Evolutionary conservation across 35 echinoderm and acorn worm species (phyloP).

Genomic region (Apostichopus parvimensis): DNA sequence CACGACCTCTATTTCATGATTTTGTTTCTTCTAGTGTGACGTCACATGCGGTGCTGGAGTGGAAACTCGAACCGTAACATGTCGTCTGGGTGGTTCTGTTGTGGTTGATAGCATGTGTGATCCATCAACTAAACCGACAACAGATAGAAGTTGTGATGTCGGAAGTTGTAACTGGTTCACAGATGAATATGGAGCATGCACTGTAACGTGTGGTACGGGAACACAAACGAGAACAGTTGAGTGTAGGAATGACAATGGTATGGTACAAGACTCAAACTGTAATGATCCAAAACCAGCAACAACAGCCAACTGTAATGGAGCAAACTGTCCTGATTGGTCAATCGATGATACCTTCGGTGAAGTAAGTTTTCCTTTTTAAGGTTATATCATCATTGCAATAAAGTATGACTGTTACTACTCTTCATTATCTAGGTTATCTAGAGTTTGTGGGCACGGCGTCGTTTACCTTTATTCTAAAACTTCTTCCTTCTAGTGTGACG

Average conservation of each 20-base stretch:
- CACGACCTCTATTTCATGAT: too few species aligned
- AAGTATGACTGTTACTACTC: too few species aligned
- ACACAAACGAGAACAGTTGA: not conserved
- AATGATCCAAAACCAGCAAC: not conserved
- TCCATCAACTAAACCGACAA: not conserved
- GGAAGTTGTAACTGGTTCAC: constrained; percentile 16
- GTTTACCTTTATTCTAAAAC: not conserved
- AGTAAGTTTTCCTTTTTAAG: too few species aligned
- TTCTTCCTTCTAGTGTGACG: not conserved
- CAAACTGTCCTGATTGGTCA: too few species aligned
- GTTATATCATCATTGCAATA: too few species aligned
- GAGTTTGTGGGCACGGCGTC: too few species aligned
- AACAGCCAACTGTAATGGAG: not conserved
- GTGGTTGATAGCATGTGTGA: not conserved
- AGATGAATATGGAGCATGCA: constrained; percentile 3
- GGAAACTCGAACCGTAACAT: not conserved
- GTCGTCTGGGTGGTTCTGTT: not conserved
- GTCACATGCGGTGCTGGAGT: not conserved
- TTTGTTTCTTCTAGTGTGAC: not conserved
- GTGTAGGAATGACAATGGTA: not conserved
- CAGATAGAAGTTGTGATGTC: not conserved
- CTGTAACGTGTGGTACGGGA: not conserved
- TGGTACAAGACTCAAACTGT: not conserved
- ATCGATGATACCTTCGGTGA: too few species aligned
- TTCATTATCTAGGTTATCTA: too few species aligned